Base-by-base conservation (phyloP, 2,888 invertebrate species). In the Nasonovia ribisnigri region DNA sequence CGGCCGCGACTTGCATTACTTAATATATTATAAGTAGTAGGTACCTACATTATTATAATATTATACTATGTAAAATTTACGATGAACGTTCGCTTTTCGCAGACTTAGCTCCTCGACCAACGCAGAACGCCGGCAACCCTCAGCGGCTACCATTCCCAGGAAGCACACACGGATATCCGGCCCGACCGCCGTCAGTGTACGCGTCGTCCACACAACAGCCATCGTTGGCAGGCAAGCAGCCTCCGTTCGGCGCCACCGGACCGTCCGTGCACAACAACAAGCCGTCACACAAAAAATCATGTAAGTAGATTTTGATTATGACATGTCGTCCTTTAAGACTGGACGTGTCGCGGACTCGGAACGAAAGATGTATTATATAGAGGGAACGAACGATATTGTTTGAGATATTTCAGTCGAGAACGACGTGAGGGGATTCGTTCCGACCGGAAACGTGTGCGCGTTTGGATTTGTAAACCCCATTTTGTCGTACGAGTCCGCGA, bases 251-350 rank as follows among this genome's bases (percentile, higher is more conserved):
- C 94, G 95, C 96, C 96, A 95, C 96, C 96, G 94, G 96, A 96
- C 95, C 96, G 96, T 95, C 96, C 96, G 95, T 96, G 96, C 95
- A 96, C 94, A 94, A 94, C 95, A 97, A 96, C 95, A 97, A 97
- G 95, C 96, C 97, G 91, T 97, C 97, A 95, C 97, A 97, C 95
- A 98, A 98, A 96, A 96, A 96, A 95, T 96, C 96, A 95, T 96
- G 96, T 96, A 95, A 96, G 95, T 96, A 91, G 1, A 57, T 57
- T 57, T 57, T 26, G 57, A 26, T 57, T 26, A 57, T 8, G 57
- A 57, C 57, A 26, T 2, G 90, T 46, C 43, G 48, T 88, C 5
- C 4, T 6, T 20, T 42, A 1, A 67, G 57, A 16, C 13, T 1
- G 20, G 46, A 46, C 48, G 46, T 87, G 77, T 77, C 36, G 77